A percentile compares a stretch with the other conserved stretches of the same genome.
Evolutionary conservation across 1,140 invertebrate genomes (phyloP).

Genomic region (Lepidurus arcticus): DNA sequence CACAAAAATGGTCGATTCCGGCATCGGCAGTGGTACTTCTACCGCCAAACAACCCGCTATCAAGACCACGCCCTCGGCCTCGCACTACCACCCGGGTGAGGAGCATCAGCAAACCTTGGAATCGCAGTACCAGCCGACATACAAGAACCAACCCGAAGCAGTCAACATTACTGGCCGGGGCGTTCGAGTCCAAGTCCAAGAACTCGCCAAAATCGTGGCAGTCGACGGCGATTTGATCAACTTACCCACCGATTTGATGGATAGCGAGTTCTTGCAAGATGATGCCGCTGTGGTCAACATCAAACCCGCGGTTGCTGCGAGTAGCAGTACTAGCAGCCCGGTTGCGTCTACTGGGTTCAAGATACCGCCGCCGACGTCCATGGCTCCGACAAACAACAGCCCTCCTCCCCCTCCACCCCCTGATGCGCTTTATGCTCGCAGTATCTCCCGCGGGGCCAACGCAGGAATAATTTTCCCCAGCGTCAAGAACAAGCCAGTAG

Average conservation of each 20-base stretch:
- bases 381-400: slow-evolving; percentile 25
- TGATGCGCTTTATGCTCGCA: slow-evolving; percentile 32
- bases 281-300: slow-evolving; percentile 25
- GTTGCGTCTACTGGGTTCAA: slow-evolving; percentile 17
- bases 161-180: slow-evolving; percentile 39
- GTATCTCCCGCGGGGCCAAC: slow-evolving; percentile 30
- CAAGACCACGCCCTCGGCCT: slow-evolving; percentile 21
- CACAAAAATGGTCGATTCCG: slow-evolving; percentile 37
- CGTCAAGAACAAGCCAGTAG: slow-evolving; percentile 79
- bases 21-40: slow-evolving; percentile 34
- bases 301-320: slow-evolving; percentile 2
- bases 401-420: background rate
- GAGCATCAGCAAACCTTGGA: slow-evolving; percentile 36
- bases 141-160: slow-evolving; percentile 23
- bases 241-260: slow-evolving; percentile 34
- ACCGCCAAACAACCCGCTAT: background rate
- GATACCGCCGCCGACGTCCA: slow-evolving; percentile 14
- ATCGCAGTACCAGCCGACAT: slow-evolving; percentile 35
- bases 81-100: slow-evolving; percentile 34
- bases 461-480: slow-evolving; percentile 76
- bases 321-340: background rate
- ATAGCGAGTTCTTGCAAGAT: slow-evolving; percentile 34
- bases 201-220: slow-evolving; percentile 47
- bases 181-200: slow-evolving; percentile 45
- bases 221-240: slow-evolving; percentile 24